Percentiles rank a stretch among this genome's conserved stretches.
These are phyloP conservation scores for Odiellus spinosus DNA, from an alignment of 2,888 invertebrate species.

Conservation along the genomic window DNA sequence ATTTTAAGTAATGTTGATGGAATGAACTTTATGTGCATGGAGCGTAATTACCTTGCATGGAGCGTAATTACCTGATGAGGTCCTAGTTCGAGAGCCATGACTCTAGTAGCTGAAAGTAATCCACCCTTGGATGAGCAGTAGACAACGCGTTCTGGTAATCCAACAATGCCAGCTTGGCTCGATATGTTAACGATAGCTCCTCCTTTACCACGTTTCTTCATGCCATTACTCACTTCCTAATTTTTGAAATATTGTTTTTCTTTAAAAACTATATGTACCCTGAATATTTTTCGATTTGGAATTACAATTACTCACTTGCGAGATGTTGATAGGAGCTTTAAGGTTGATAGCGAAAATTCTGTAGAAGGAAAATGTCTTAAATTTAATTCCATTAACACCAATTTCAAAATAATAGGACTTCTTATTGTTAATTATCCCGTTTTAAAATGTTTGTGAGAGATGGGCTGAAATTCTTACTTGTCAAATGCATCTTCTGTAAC, in stretches of 20 bases:
- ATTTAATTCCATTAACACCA: too few species aligned
- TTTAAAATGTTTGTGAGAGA: too few species aligned
- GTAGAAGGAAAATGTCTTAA: background rate
- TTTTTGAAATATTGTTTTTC: too few species aligned
- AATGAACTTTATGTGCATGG: too few species aligned
- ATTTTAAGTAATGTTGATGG: background rate
- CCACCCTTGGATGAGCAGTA: conserved; percentile 81
- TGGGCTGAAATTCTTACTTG: conserved; percentile 36
- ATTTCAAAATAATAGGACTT: too few species aligned
- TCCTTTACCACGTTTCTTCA: conserved; percentile 49
- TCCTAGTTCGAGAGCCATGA: conserved; percentile 74
- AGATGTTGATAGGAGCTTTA: conserved; percentile 55
- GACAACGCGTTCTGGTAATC: conserved; percentile 54
- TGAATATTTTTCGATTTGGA: too few species aligned
- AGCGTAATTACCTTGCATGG: too few species aligned
- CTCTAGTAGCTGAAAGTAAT: conserved; percentile 62
- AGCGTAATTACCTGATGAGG: conserved; percentile 39
- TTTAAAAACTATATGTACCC: too few species aligned
- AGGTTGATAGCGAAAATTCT: conserved; percentile 15
- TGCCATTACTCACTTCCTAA: conserved; percentile 52
- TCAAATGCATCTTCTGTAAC: conserved; percentile 52
- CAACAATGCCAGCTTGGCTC: conserved; percentile 52
- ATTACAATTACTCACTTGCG: conserved; percentile 42
- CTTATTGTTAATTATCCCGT: too few species aligned
- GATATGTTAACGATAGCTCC: conserved; percentile 82